Evolutionary conservation across 2,797 vertebrate species (phyloP).

Genomic region (Trichosurus vulpecula): DNA sequence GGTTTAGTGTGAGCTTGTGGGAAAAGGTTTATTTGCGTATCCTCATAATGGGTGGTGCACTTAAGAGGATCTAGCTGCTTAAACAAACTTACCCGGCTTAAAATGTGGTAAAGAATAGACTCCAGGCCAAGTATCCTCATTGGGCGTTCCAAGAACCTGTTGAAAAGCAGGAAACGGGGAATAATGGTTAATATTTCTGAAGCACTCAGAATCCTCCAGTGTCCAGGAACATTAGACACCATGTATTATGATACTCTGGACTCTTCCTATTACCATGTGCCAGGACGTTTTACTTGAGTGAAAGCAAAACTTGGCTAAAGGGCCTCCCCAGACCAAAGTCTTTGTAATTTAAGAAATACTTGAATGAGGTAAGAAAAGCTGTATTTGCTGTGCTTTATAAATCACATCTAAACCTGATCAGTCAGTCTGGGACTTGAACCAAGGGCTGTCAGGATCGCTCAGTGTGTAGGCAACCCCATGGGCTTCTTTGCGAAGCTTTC

Average conservation of each 20-base stretch:
- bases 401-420: slow-evolving; percentile 10
- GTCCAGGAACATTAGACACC: slow-evolving; percentile 54
- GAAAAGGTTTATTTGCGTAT: neutral
- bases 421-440: neutral
- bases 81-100: slow-evolving; percentile 89
- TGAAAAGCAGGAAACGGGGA: slow-evolving; percentile 59
- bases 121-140: slow-evolving; percentile 94
- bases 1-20: neutral
- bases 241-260: slow-evolving; percentile 42
- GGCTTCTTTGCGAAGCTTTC: neutral
- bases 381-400: slow-evolving; percentile 45
- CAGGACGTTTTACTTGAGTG: slow-evolving; percentile 63
- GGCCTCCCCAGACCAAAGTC: slow-evolving; percentile 51
- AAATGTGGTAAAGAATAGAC: slow-evolving; percentile 94
- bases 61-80: slow-evolving; percentile 2
- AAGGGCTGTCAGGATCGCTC: neutral
- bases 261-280: slow-evolving; percentile 40
- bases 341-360: slow-evolving; percentile 43
- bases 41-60: neutral
- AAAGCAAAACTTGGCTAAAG: slow-evolving; percentile 50
- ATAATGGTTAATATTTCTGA: slow-evolving; percentile 72
- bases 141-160: slow-evolving; percentile 93
- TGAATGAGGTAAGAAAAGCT: slow-evolving; percentile 26
- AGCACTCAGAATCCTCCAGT: slow-evolving; percentile 63
- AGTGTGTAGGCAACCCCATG: neutral